Base-by-base conservation (phyloP, 2,113 vertebrate species). In the Tenebrosternarchus preto region DNA sequence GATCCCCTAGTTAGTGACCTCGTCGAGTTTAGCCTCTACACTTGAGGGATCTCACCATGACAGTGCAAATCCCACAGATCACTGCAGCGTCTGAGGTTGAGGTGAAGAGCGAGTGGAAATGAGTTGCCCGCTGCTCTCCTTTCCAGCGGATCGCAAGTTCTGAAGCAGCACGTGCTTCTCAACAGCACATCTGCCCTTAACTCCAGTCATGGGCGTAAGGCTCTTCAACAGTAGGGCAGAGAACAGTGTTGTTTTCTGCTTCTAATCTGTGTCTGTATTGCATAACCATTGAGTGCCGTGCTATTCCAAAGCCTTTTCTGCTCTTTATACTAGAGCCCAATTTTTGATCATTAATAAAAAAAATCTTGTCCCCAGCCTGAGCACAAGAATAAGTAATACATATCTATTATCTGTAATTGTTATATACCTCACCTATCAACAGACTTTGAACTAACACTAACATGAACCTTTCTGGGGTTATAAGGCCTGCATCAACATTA, bases 1-100 rank as follows among this genome's bases (percentile, higher is more conserved):
- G 43, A 72, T 72, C 24, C 4, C 39, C 71, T 73, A n/a, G 25
- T 73, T 59, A 31, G 53, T 73, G 71, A 73, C 71, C 71, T 73
- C 19, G 6, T 19, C 11, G 53, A 73, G 50, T 57, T 57, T 17
- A 73, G 25, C 50, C 29, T 36, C 17, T 36, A 67, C 24, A 53
- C 56, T 56, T 73, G 24, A 73, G 24, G 27, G 53, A 33, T 36
- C 64, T 67, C 64, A 67, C 64, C 31, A n/a, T 67, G 64, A 67
- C 27, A 17, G 64, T 67, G 64, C 64, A 67, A 67, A 67, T 67
- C 64, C 61, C 64, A 67, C 31, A 39, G 64, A 67, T 67, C 61
- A 64, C 29, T 36, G 4, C 19, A 6, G 61, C 33, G 16, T 67
- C 1, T n/a, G 31, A 9, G 64, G 31, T 20, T 29, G 19, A n/a